phyloP scores from a whole-genome alignment of 2,113 vertebrate species.

The Pachyramphus minor region DNA sequence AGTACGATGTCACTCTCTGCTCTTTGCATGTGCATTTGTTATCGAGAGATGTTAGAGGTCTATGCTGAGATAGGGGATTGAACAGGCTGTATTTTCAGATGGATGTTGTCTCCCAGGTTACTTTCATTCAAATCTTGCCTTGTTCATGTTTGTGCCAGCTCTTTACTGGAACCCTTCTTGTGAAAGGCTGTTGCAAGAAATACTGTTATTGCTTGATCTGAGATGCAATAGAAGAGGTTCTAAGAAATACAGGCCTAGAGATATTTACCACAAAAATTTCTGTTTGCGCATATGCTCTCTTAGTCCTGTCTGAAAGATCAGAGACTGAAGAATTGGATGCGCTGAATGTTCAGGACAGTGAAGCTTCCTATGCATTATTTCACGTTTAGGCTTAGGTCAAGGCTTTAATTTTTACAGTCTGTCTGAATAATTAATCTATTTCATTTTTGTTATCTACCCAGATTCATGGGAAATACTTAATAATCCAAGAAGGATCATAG shows the following conservation, averaged over 20 bases:
- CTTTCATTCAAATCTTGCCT: not conserved
- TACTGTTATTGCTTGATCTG: not conserved
- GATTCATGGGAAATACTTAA: not conserved
- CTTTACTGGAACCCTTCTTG: not conserved
- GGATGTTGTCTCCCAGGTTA: not conserved
- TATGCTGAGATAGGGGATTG: not conserved
- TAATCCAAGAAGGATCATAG: not conserved
- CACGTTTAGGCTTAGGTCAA: not conserved
- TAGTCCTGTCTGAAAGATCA: not conserved
- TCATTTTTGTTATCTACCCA: not conserved
- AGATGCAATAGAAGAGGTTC: not conserved
- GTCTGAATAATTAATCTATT: not conserved
- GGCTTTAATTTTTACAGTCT: not conserved
- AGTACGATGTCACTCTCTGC: not conserved
- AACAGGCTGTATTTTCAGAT: not conserved
- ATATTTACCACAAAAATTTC: not conserved
- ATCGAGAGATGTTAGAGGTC: not conserved
- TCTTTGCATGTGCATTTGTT: not conserved
- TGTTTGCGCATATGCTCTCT: not conserved
- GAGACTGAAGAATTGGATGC: not conserved
- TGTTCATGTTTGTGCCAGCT: not conserved
- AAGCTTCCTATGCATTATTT: not conserved
- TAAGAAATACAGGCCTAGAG: not conserved
- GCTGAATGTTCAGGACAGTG: not conserved
- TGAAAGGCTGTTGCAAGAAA: not conserved